Evolutionary conservation across 2,888 invertebrate species (phyloP).

Genomic region (Lithophane leautieri): DNA sequence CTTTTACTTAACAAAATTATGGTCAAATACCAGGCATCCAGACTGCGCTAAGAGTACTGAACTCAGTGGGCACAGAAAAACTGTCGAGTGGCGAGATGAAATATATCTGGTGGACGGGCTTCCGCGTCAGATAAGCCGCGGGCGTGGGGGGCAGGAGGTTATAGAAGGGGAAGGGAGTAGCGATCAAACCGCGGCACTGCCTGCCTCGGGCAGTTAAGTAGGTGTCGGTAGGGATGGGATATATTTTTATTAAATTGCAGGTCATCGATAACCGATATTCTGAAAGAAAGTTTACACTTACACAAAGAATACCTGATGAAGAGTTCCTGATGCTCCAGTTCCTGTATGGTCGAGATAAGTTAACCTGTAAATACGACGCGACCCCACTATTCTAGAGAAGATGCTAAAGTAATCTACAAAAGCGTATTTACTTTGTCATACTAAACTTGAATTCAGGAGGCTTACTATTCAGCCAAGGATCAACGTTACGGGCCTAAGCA

Average conservation of each 20-base stretch:
- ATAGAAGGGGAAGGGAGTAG: constrained; percentile 66
- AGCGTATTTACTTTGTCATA: background rate
- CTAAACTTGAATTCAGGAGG: background rate
- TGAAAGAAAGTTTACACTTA: background rate
- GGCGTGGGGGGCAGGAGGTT: constrained; percentile 57
- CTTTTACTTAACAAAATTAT: constrained; percentile 62
- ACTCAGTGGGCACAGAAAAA: constrained; percentile 70
- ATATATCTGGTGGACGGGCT: constrained; percentile 80
- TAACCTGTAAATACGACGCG: background rate
- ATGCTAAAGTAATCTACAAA: background rate
- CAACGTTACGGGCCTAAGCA: too few relatives aligned
- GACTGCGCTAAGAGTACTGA: constrained; percentile 51
- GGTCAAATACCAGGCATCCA: constrained; percentile 60
- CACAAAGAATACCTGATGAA: background rate
- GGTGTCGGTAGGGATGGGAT: constrained; percentile 75
- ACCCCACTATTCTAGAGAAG: background rate
- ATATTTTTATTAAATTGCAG: background rate
- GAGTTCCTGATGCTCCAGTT: background rate
- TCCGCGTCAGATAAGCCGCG: constrained; percentile 81
- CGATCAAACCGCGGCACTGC: constrained; percentile 73
- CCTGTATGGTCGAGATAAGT: background rate
- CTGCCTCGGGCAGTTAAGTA: constrained; percentile 80
- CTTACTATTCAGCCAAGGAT: background rate
- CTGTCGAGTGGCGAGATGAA: constrained; percentile 79
- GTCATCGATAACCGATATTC: constrained; percentile 41